Evolutionary conservation across 2,888 invertebrate genomes (phyloP), one percentile per base, ranked within the genome.

Genomic region (Lasioglossum figueresi): DNA sequence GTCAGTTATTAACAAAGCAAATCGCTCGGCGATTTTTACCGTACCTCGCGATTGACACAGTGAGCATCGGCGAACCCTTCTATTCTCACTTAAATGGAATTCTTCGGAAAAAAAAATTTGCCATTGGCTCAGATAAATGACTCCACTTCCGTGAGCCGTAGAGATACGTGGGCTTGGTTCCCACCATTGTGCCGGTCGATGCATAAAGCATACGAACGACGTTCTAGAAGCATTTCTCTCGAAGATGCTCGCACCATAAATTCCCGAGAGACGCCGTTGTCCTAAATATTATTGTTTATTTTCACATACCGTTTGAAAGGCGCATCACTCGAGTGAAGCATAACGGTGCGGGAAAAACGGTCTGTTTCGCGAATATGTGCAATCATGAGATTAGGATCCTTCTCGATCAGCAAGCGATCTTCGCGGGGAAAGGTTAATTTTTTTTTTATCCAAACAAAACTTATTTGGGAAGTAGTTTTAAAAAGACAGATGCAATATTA

Each of bases 141-240:
- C 34, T 37, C 56, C 43, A 73, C 70, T 63, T 34, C 79, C 76
- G 48, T 1, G 68, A 70, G 59, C 70, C 59, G 72, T 40, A 59
- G 79, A 74, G 73, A 72, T 80, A 86, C 80, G 86, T 78, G 80
- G 78, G 79, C 79, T 76, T 70, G 66, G 78, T 89, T 89, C 89
- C 80, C 89, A 88, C 74, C 81, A 89, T 89, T 89, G 89, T 89
- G 72, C 63, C 84, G 82, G 78, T 16, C 75, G 40, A 48, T 40
- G 80, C 74, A 84, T 88, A 86, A 89, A 89, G 73, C 76, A 85
- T 79, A 59, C 84, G 37, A 43, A 73, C 81, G 88, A 88, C 80
- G 73, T 84, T 76, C 84, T 72, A 80, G 75, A 56, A 68, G 40
- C 52, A 72, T 86, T 86, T 86, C 85, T 59, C 83, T 19, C 40